Evolutionary conservation across 2,113 vertebrate genomes (phyloP).

Genomic region (Lanius collurio): DNA sequence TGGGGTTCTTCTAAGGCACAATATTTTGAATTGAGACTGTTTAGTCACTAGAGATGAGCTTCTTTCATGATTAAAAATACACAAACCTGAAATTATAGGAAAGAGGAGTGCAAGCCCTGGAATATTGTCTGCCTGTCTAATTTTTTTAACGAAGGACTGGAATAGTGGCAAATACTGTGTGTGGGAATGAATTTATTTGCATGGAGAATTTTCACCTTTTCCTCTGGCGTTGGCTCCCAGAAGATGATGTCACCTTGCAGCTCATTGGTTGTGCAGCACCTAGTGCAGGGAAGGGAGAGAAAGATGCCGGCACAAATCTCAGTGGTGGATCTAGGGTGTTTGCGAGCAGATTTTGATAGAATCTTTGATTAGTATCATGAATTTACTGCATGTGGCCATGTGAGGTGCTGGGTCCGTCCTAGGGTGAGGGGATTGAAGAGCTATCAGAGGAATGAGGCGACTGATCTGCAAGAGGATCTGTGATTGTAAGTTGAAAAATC

Average conservation of each 20-base stretch:
- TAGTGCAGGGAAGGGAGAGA: conserved; percentile 82
- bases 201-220: conserved; percentile 82
- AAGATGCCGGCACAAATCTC: conserved; percentile 84
- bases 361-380: conserved; percentile 65
- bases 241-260: conserved; percentile 92
- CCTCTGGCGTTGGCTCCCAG: conserved; percentile 85
- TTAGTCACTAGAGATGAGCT: not conserved
- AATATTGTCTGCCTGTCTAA: not conserved
- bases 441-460: conserved; percentile 90
- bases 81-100: not conserved
- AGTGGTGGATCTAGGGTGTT: conserved; percentile 73
- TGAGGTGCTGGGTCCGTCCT: conserved; percentile 70
- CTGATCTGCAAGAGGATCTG: conserved; percentile 99
- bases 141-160: not conserved
- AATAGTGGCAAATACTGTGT: not conserved
- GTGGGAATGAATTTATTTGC: conserved; percentile 75
- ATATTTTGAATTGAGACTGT: not conserved
- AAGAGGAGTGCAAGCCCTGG: not conserved
- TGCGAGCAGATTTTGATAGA: conserved; percentile 65
- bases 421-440: conserved; percentile 76
- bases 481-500: conserved; percentile 94
- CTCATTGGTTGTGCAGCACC: conserved; percentile 87
- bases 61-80: not conserved
- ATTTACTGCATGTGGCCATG: conserved; percentile 74
- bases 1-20: not conserved